A percentile compares a stretch with the other conserved stretches of the same genome.
Conservation (phyloP, 2,113 vertebrate species). For the Pheucticus melanocephalus region DNA sequence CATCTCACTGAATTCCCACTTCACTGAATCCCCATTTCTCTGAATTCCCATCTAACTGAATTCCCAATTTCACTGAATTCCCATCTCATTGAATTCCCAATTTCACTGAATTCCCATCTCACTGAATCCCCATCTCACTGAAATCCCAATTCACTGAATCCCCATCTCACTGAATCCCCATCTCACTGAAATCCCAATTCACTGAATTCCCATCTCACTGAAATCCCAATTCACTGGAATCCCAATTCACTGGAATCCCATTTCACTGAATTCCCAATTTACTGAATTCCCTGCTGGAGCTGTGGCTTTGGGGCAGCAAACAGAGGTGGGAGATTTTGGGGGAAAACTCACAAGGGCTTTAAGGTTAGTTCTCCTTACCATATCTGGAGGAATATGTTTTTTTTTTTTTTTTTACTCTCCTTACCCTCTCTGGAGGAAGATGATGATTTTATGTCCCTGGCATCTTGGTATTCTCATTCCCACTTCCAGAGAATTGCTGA, state of each 20-base stretch:
- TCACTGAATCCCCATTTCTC: too few species aligned
- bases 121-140: fast-evolving
- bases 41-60: too few species aligned
- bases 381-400: background rate
- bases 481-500: background rate
- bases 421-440: background rate
- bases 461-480: background rate
- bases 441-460: background rate
- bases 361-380: fast-evolving
- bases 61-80: too few species aligned
- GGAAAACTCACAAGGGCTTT: background rate
- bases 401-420: too few species aligned
- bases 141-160: background rate
- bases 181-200: too few species aligned
- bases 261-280: fast-evolving
- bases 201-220: too few species aligned
- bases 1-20: too few species aligned
- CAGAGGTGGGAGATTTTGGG: background rate
- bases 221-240: too few species aligned
- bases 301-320: background rate
- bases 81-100: too few species aligned
- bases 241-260: too few species aligned
- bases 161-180: too few species aligned
- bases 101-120: too few species aligned
- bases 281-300: background rate